phyloP scores from a whole-genome alignment of 2,113 vertebrate genomes.

The Sorex fumeus region DNA sequence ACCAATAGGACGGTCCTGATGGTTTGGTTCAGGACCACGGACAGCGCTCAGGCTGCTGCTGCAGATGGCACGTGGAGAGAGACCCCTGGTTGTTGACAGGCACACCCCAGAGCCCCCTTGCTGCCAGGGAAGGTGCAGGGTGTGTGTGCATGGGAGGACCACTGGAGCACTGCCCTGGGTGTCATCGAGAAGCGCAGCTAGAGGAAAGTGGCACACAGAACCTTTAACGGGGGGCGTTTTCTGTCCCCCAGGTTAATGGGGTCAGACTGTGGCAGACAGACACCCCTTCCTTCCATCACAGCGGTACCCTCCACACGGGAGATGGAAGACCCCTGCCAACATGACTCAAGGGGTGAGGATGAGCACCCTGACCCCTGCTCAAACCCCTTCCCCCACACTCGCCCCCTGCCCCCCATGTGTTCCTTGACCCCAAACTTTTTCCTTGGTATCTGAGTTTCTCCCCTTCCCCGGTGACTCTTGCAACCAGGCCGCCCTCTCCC shows the following conservation, averaged over 20 bases:
- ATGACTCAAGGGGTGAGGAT: neutral
- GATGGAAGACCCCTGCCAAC: neutral
- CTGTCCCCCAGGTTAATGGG: neutral
- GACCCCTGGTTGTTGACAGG: too few species aligned
- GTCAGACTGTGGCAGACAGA: neutral
- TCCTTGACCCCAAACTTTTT: too few species aligned
- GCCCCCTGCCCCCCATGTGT: too few species aligned
- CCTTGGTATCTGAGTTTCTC: too few species aligned
- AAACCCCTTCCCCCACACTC: neutral
- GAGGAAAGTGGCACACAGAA: neutral
- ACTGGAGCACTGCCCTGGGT: neutral
- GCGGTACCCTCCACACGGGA: neutral
- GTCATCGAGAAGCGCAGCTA: neutral
- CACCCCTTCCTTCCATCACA: neutral
- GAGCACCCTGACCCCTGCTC: neutral
- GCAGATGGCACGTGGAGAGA: too few species aligned
- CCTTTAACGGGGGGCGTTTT: neutral
- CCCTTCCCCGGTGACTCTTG: too few species aligned
- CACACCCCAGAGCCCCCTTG: too few species aligned
- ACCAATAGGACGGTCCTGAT: neutral
- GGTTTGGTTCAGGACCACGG: conserved; percentile 81
- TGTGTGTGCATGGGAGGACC: neutral
- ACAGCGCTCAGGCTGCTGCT: conserved; percentile 59
- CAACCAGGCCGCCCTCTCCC: too few species aligned
- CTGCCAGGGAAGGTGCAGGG: neutral